Conservation (phyloP, 2,113 vertebrate species). For the Myrmophylax atrothorax region DNA sequence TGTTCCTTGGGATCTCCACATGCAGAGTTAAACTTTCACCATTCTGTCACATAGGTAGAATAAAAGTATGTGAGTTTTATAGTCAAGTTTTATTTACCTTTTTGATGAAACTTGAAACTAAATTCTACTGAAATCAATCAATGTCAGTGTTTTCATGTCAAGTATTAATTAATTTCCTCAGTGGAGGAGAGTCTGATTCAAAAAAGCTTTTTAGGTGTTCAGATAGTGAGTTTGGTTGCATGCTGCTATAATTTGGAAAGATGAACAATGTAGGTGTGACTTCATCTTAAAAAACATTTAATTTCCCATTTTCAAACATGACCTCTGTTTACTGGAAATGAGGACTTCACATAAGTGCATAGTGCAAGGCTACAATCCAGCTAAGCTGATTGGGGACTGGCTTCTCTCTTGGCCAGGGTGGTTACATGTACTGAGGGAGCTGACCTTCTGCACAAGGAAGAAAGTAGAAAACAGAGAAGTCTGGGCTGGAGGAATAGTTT, state of each 20-base stretch:
- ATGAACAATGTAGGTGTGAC: background rate
- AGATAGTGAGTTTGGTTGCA: background rate
- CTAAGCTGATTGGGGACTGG: background rate
- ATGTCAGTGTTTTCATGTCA: background rate
- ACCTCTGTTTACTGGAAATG: background rate
- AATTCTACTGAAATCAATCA: background rate
- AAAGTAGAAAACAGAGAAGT: background rate
- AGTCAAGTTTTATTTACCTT: background rate
- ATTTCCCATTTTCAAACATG: background rate
- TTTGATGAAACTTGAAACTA: background rate
- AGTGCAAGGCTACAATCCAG: background rate
- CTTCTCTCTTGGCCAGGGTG: background rate
- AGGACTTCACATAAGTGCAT: background rate
- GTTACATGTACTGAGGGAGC: background rate
- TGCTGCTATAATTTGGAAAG: background rate
- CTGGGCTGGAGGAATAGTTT: background rate
- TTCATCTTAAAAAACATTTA: background rate
- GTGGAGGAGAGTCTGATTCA: background rate
- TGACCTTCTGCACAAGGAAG: background rate
- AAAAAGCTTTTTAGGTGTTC: background rate
- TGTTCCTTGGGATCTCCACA: background rate
- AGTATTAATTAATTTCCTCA: background rate
- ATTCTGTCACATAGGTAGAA: background rate
- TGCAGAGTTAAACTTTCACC: background rate
- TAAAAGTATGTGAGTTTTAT: background rate